Evolutionary conservation across 2,888 invertebrate species (phyloP).

Genomic region (Ectobius pallidus): DNA sequence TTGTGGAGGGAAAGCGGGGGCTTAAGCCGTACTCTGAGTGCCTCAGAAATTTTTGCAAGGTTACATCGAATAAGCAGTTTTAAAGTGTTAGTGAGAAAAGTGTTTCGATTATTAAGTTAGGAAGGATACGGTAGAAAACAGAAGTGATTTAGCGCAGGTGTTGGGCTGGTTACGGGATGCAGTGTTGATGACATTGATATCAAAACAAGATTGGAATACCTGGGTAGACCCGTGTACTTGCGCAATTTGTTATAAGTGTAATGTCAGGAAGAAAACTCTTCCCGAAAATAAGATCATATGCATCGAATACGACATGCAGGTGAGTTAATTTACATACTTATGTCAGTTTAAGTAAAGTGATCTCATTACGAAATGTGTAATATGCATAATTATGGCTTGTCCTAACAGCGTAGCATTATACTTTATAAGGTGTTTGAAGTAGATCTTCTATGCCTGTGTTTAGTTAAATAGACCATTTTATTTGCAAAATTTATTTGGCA

Average conservation of each 20-base stretch:
- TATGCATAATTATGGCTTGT: too few relatives aligned
- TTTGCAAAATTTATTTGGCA: too few relatives aligned
- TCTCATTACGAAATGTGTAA: conserved; percentile 8
- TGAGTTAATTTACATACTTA: conserved; percentile 46
- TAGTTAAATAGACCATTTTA: too few relatives aligned
- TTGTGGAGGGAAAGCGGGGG: conserved; percentile 51
- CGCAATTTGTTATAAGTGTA: conserved; percentile 49
- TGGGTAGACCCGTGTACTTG: conserved; percentile 45
- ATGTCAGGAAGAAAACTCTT: conserved; percentile 55
- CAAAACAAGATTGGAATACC: conserved; percentile 44
- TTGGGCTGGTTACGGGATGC: conserved; percentile 50
- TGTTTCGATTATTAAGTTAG: conserved; percentile 35
- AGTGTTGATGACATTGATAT: conserved; percentile 48
- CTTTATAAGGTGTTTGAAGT: too few relatives aligned
- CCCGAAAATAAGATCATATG: conserved; percentile 48
- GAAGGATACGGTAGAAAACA: conserved; percentile 39
- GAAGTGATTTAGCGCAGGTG: conserved; percentile 52
- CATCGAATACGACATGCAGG: conserved; percentile 58
- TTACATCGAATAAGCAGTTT: conserved; percentile 32
- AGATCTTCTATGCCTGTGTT: too few relatives aligned
- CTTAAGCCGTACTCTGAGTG: conserved; percentile 46
- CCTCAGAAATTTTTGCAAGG: conserved; percentile 44
- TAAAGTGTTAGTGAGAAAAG: conserved; percentile 30
- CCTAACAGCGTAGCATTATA: too few relatives aligned
- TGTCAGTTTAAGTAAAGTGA: conserved; percentile 14